phyloP scores from a whole-genome alignment of 2,888 invertebrate species.

The Rotaria sp. region DNA sequence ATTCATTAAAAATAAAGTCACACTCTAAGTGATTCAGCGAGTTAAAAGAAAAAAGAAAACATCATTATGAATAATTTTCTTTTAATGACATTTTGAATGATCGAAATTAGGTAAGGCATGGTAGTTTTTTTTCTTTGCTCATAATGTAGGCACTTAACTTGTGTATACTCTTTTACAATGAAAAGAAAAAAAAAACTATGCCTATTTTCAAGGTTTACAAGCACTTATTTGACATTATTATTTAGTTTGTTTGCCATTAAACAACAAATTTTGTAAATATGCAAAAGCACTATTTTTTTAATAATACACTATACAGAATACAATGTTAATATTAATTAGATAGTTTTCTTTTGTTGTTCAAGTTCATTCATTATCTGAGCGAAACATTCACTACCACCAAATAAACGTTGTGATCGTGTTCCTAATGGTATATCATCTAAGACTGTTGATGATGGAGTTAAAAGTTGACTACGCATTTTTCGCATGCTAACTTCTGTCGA shows the following conservation, averaged over 20 bases:
- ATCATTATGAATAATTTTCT: no score
- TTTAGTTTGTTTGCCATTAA: neutral
- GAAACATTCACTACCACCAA: constrained; percentile 19
- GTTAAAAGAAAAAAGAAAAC: no score
- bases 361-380: constrained; percentile 30
- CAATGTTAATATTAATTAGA: no score
- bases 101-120: no score
- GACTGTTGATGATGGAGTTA: neutral
- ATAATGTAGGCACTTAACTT: neutral
- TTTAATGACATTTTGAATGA: no score
- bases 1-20: no score
- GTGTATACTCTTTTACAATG: neutral
- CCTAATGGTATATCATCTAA: neutral
- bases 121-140: neutral
- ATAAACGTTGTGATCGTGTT: neutral
- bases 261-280: no score
- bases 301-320: no score
- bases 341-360: neutral
- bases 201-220: neutral
- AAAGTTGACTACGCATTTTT: neutral
- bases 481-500: neutral
- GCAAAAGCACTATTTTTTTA: no score
- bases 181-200: neutral
- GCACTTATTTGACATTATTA: neutral
- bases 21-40: no score